Evolutionary conservation across 1,140 invertebrate species (phyloP).

Genomic region (Zaprionus taronus): DNA sequence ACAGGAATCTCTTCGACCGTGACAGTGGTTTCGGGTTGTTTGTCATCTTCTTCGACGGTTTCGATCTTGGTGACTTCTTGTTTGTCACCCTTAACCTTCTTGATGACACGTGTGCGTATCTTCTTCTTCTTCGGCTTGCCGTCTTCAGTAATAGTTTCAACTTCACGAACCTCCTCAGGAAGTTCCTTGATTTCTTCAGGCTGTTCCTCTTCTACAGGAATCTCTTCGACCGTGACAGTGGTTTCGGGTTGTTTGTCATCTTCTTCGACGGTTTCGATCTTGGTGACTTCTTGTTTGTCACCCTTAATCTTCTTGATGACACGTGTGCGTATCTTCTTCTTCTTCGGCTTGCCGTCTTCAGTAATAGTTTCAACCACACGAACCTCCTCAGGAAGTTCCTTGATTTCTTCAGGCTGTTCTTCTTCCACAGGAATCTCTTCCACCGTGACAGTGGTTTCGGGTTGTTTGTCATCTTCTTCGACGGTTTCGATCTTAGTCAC

Average conservation of each 20-base stretch:
- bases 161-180: constrained; percentile 30
- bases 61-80: constrained; percentile 81
- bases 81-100: constrained; percentile 70
- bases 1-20: constrained; percentile 50
- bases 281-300: constrained; percentile 75
- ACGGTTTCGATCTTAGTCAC: constrained; percentile 80
- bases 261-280: constrained; percentile 84
- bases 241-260: constrained; percentile 77
- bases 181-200: constrained; percentile 30
- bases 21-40: constrained; percentile 73
- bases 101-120: constrained; percentile 45
- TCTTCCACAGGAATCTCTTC: constrained; percentile 48
- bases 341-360: constrained; percentile 27
- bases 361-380: constrained; percentile 19
- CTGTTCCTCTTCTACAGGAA: constrained; percentile 28
- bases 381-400: constrained; percentile 40
- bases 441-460: constrained; percentile 68
- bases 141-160: constrained; percentile 6
- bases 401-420: constrained; percentile 27
- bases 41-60: constrained; percentile 83
- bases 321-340: constrained; percentile 58
- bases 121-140: constrained; percentile 8
- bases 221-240: constrained; percentile 62
- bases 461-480: constrained; percentile 81
- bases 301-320: constrained; percentile 73